Conservation (phyloP, 2,888 invertebrate species). For the Nipponacmea schrenckii region DNA sequence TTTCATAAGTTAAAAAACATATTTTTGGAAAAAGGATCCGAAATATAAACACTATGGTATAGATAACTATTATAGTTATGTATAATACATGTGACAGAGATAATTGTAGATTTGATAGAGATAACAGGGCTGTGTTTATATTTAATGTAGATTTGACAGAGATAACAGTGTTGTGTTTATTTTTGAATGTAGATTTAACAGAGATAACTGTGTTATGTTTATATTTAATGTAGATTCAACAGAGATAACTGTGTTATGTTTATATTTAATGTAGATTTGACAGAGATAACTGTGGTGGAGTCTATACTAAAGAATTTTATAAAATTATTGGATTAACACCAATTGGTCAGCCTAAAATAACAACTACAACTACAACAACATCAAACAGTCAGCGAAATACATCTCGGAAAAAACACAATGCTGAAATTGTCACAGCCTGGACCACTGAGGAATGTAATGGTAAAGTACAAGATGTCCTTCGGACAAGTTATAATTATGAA, state of each 20-base stretch:
- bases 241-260: no score
- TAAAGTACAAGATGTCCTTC: background rate
- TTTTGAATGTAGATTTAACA: no score
- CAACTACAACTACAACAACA: background rate
- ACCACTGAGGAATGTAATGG: background rate
- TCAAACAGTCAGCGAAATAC: background rate
- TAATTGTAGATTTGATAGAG: constrained; percentile 46
- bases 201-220: no score
- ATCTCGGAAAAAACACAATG: background rate
- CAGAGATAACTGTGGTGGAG: constrained; percentile 42
- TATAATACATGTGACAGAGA: no score
- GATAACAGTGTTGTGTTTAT: no score
- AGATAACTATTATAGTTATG: no score
- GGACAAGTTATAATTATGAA: constrained; percentile 1
- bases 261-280: constrained; percentile 29
- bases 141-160: no score
- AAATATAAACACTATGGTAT: no score
- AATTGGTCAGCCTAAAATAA: constrained; percentile 30
- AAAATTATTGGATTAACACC: constrained; percentile 42
- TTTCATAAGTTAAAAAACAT: no score
- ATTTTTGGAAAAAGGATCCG: no score
- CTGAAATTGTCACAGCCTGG: background rate
- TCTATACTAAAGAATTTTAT: constrained; percentile 41
- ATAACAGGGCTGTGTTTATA: background rate
- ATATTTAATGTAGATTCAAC: no score